Evolutionary conservation across 2,888 invertebrate species (phyloP).

Genomic region (Mesoligia furuncula): DNA sequence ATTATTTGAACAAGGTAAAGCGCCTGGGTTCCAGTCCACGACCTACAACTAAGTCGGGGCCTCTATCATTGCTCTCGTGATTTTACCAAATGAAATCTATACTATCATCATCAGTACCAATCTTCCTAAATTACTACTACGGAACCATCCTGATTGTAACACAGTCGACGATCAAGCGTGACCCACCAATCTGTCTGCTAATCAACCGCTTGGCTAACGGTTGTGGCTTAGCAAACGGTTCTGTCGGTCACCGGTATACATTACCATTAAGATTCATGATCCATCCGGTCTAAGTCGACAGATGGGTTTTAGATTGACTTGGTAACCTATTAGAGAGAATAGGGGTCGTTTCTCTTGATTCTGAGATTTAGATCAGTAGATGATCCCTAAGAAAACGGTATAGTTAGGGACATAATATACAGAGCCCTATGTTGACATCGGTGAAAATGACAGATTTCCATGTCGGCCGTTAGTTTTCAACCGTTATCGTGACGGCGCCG

Average conservation of each 20-base stretch:
- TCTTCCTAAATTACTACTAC: no score
- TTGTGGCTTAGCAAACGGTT: slow-evolving; percentile 7
- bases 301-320: slow-evolving; percentile 7
- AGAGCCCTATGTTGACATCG: background rate
- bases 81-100: background rate
- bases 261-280: slow-evolving; percentile 26
- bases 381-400: background rate
- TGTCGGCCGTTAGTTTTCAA: no score
- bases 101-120: background rate
- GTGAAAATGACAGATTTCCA: background rate
- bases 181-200: slow-evolving; percentile 28
- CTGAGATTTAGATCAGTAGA: background rate
- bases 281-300: background rate
- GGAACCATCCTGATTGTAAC: background rate
- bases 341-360: background rate
- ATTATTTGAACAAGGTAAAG: no score
- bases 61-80: no score
- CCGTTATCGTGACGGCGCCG: background rate
- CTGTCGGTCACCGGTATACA: slow-evolving; percentile 12
- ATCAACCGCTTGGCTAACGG: slow-evolving; percentile 16
- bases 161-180: slow-evolving; percentile 21
- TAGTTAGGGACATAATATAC: background rate
- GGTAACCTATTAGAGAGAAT: background rate
- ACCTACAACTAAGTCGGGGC: background rate
- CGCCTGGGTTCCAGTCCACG: no score